Evolutionary conservation across 2,888 invertebrate genomes (phyloP).

Genomic region (Diploptera punctata): DNA sequence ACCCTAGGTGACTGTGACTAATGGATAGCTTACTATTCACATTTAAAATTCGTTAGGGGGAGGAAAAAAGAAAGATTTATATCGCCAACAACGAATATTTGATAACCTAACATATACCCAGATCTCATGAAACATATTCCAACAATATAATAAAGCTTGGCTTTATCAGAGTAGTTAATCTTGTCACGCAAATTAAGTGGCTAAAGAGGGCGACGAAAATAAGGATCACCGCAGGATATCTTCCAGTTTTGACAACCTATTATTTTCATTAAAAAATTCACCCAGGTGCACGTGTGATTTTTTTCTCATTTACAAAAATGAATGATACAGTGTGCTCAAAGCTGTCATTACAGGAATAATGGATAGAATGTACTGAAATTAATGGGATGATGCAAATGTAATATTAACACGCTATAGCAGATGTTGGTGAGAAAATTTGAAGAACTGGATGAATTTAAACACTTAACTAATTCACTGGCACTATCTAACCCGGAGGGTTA

Average conservation of each 20-base stretch:
- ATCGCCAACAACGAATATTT: neutral
- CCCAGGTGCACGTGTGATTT: neutral
- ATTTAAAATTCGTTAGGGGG: neutral
- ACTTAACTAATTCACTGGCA: too few relatives aligned
- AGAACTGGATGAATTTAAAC: too few relatives aligned
- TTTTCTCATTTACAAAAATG: neutral
- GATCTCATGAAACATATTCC: neutral
- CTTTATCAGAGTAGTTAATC: neutral
- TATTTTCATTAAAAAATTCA: too few relatives aligned
- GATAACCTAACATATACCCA: neutral
- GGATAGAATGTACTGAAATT: neutral
- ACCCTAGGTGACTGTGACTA: neutral
- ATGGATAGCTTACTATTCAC: constrained; percentile 4
- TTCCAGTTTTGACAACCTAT: neutral
- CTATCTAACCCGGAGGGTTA: too few relatives aligned
- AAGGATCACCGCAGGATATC: neutral
- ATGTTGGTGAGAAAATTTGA: too few relatives aligned
- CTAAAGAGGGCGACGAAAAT: neutral
- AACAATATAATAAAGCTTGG: neutral
- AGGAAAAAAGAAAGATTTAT: neutral
- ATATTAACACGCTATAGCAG: too few relatives aligned
- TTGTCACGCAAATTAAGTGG: neutral
- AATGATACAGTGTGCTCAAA: neutral
- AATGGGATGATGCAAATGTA: neutral
- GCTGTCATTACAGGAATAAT: neutral